A percentile compares a stretch with the other conserved stretches of the same genome.
These are phyloP conservation scores for Thereva nobilitata DNA, from an alignment of 2,888 invertebrate species.

Conservation along the genomic window DNA sequence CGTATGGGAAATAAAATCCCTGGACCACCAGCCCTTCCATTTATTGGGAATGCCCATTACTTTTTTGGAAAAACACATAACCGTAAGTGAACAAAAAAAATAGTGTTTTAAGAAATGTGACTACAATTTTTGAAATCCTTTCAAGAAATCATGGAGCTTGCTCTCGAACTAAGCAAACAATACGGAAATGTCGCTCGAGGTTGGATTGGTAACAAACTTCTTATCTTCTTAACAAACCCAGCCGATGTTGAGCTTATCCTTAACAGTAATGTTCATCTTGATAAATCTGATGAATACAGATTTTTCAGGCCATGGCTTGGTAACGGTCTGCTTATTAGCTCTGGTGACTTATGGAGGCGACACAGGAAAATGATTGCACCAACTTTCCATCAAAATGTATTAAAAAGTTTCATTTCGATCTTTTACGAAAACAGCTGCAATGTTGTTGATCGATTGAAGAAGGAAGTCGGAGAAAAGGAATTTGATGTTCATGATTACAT, in stretches of 20 bases:
- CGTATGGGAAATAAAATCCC: conserved; percentile 71
- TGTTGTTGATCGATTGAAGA: conserved; percentile 68
- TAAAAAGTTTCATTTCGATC: conserved; percentile 76
- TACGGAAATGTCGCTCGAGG: conserved; percentile 63
- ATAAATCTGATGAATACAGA: conserved; percentile 73
- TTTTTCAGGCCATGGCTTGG: conserved; percentile 83
- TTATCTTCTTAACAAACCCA: conserved; percentile 71
- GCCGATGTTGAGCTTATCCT: conserved; percentile 74
- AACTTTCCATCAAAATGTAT: conserved; percentile 80
- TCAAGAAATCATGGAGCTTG: conserved; percentile 62
- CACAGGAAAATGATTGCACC: conserved; percentile 84
- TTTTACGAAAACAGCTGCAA: conserved; percentile 76
- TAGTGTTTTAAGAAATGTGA: not conserved
- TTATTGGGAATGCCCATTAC: conserved; percentile 72
- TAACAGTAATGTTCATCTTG: conserved; percentile 74
- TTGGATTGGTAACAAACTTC: conserved; percentile 72
- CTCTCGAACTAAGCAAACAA: conserved; percentile 59
- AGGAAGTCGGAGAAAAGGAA: conserved; percentile 69
- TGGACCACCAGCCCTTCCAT: conserved; percentile 67
- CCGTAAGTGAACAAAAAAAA: conserved; percentile 58
- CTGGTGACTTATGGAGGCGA: conserved; percentile 77
- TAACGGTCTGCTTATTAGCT: conserved; percentile 75
- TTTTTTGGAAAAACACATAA: conserved; percentile 66
- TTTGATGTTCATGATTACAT: conserved; percentile 80
- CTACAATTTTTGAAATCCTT: not conserved